Conservation (phyloP, 2,797 vertebrate genomes). For the Eulemur coronatus region DNA sequence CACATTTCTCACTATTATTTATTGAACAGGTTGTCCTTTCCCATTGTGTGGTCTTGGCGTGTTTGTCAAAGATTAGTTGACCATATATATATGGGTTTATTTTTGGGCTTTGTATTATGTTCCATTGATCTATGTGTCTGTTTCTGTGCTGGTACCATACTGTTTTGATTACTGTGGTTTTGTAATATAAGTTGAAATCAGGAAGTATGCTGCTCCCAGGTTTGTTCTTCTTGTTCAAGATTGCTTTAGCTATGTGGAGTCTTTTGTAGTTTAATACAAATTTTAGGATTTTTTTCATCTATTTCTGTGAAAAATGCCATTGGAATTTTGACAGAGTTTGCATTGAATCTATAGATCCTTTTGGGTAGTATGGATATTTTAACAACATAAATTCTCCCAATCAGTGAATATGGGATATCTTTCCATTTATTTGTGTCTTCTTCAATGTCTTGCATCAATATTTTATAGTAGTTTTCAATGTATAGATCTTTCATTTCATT, state of each 20-base stretch:
- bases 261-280: not conserved
- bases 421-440: not conserved
- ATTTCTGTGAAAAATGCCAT: not conserved
- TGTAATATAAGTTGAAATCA: not conserved
- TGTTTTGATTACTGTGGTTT: not conserved
- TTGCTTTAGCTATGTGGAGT: not conserved
- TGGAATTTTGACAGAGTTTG: not conserved
- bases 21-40: not conserved
- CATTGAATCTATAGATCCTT: not conserved
- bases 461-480: not conserved
- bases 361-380: not conserved
- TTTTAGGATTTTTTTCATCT: not conserved
- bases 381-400: not conserved
- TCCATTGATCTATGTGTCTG: not conserved
- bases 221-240: not conserved
- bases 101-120: not conserved
- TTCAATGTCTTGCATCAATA: not conserved
- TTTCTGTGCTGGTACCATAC: not conserved
- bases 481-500: not conserved
- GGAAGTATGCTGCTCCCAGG: not conserved
- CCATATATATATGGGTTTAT: not conserved
- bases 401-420: not conserved
- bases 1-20: not conserved
- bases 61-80: not conserved
- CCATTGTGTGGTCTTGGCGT: not conserved